Base-by-base conservation (phyloP, 2,113 vertebrate species). In the Stigmatopora argus region DNA sequence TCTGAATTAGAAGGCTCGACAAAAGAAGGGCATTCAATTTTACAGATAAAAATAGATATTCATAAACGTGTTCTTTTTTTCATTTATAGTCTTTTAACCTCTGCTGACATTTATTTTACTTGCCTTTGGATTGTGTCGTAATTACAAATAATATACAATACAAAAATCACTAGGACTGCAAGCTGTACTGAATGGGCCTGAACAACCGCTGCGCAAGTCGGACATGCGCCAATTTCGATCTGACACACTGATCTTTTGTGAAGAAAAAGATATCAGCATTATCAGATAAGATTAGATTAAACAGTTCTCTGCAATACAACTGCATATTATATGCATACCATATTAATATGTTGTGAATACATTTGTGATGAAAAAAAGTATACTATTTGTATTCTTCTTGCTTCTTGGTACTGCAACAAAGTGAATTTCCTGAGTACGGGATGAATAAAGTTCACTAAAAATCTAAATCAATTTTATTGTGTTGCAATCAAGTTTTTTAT, bases 401-500 rank as follows among this genome's bases (percentile, higher is more conserved):
- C 3, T 31, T 31, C 3, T 31, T 31, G 1, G 26, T n/a, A n/a
- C n/a, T n/a, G n/a, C n/a, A n/a, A n/a, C n/a, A n/a, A n/a, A n/a
- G n/a, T 56, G 23, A 57, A 35, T 31, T 31, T 31, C 26, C 26
- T 3, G 26, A 31, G 26, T 31, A 31, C 26, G 3, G 26, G 26
- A 31, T 31, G 26, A 31, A 31, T 31, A 31, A 31, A 31, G 26
- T 31, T 31, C 1, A 61, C 21, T 12, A 38, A 35, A n/a, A n/a
- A 5, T 59, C 57, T 5, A 21, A 11, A 44, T 19, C 9, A 21
- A 44, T 44, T 14, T 11, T 2, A 2, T 45, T 6, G 14, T 45
- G 7, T 19, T 60, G 58, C 34, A 60, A 41, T 61, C 38, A 18
- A 21, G 19, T 67, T 69, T 70, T 66, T 47, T 45, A 35, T 14